Percentiles rank a stretch among this genome's conserved stretches.
Evolutionary conservation across 2,888 invertebrate species (phyloP).

Genomic region (Drosophila nr. perissopoda): DNA sequence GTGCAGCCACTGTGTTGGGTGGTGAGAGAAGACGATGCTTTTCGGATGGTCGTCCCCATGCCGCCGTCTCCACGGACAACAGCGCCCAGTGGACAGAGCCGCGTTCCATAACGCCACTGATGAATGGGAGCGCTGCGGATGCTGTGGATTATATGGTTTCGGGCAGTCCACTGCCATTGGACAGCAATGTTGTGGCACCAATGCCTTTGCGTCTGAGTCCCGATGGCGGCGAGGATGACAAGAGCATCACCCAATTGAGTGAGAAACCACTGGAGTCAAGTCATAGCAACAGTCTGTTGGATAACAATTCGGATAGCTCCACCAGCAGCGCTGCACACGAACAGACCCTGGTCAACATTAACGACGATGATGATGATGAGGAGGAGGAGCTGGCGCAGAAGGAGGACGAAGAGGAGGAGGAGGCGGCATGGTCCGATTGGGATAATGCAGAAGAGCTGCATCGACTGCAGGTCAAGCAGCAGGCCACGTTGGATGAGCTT

Average conservation of each 20-base stretch:
- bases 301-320: constrained; percentile 28
- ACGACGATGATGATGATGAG: constrained; percentile 24
- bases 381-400: constrained; percentile 86
- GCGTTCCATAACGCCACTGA: constrained; percentile 84
- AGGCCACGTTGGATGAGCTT: constrained; percentile 34
- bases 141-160: constrained; percentile 81
- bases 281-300: constrained; percentile 13
- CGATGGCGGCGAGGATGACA: constrained; percentile 92
- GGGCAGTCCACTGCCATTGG: constrained; percentile 82
- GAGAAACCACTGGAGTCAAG: constrained; percentile 57
- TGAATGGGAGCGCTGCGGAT: constrained; percentile 68
- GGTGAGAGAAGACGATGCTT: constrained; percentile 92
- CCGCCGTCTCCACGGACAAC: constrained; percentile 74
- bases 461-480: constrained; percentile 48
- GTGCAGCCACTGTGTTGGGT: constrained; percentile 94
- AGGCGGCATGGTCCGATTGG: constrained; percentile 94
- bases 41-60: constrained; percentile 92
- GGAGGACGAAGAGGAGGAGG: constrained; percentile 88
- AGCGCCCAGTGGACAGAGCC: constrained; percentile 82
- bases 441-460: constrained; percentile 86
- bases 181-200: constrained; percentile 67
- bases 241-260: constrained; percentile 84
- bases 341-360: constrained; percentile 36
- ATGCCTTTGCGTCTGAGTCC: constrained; percentile 92
- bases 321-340: constrained; percentile 40